A percentile compares a stretch with the other conserved stretches of the same genome.
These are phyloP conservation scores for Atta cephalotes DNA, from an alignment of 1,140 invertebrate species.

Conservation along the genomic window DNA sequence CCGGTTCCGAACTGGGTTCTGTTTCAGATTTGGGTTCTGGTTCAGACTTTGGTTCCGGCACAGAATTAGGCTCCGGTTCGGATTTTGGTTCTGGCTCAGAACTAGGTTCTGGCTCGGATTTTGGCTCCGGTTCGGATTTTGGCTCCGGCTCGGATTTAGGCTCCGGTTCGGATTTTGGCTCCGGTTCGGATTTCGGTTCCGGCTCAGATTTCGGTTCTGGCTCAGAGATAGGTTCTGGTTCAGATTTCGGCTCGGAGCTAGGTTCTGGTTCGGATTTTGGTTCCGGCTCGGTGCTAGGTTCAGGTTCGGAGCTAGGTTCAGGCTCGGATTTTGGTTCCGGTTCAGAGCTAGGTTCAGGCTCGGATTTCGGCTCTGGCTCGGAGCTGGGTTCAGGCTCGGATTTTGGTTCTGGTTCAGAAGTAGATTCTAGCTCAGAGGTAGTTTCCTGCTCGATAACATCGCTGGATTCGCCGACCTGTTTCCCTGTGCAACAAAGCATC, in stretches of 20 bases:
- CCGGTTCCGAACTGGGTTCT: conserved; percentile 83
- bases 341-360: conserved; percentile 80
- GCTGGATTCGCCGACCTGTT: conserved; percentile 78
- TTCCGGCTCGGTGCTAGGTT: conserved; percentile 83
- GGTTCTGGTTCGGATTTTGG: conserved; percentile 80
- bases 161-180: conserved; percentile 82
- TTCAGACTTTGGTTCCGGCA: conserved; percentile 78
- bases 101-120: conserved; percentile 79
- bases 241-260: conserved; percentile 80
- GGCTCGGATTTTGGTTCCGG: conserved; percentile 80
- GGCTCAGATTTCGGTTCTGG: conserved; percentile 80
- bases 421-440: conserved; percentile 81
- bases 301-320: conserved; percentile 77
- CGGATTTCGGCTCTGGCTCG: conserved; percentile 81
- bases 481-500: conserved; percentile 86
- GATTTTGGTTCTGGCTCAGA: conserved; percentile 82
- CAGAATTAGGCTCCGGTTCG: conserved; percentile 78
- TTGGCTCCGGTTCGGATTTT: conserved; percentile 84
- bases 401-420: conserved; percentile 82
- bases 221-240: conserved; percentile 78
- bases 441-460: conserved; percentile 75
- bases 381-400: conserved; percentile 81
- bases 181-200: conserved; percentile 82
- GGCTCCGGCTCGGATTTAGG: conserved; percentile 82
- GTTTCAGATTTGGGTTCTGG: conserved; percentile 81